phyloP scores from a whole-genome alignment of 2,888 invertebrate species.

The Anodontia alba region DNA sequence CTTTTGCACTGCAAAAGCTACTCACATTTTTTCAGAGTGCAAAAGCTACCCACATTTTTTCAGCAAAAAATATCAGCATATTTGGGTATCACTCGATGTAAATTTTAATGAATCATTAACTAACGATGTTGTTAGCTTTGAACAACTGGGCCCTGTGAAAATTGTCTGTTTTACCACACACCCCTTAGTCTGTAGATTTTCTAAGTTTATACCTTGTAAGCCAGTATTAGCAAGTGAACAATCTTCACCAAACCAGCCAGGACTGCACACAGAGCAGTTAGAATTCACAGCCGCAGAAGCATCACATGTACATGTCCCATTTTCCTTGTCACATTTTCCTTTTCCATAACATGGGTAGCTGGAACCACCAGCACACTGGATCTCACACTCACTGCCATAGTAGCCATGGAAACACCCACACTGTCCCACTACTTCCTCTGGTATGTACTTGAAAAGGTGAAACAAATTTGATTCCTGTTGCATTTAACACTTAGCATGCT shows the following conservation, averaged over 20 bases:
- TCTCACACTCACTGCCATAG: conserved; percentile 65
- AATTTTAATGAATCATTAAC: too few species aligned
- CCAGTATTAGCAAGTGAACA: conserved; percentile 61
- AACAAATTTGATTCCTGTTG: too few species aligned
- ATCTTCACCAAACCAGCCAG: conserved; percentile 68
- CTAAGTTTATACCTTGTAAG: conserved; percentile 7
- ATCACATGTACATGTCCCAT: conserved; percentile 68
- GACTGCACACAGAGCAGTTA: conserved; percentile 61
- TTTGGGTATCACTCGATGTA: too few species aligned
- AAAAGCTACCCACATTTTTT: too few species aligned
- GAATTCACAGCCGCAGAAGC: conserved; percentile 40
- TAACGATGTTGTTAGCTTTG: too few species aligned
- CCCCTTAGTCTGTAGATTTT: too few species aligned
- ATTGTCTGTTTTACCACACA: too few species aligned
- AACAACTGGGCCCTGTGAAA: too few species aligned
- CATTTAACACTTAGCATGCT: too few species aligned
- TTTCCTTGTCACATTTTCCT: conserved; percentile 62
- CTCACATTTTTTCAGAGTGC: too few species aligned
- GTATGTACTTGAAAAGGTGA: not conserved
- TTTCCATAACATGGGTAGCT: conserved; percentile 66
- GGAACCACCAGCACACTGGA: conserved; percentile 68
- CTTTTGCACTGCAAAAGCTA: too few species aligned
- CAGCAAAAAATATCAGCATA: too few species aligned
- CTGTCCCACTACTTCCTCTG: conserved; percentile 21
- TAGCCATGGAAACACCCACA: conserved; percentile 70